Conservation (phyloP, 92 coral and sea anemone species). For the Zoanthus sansibaricus region DNA sequence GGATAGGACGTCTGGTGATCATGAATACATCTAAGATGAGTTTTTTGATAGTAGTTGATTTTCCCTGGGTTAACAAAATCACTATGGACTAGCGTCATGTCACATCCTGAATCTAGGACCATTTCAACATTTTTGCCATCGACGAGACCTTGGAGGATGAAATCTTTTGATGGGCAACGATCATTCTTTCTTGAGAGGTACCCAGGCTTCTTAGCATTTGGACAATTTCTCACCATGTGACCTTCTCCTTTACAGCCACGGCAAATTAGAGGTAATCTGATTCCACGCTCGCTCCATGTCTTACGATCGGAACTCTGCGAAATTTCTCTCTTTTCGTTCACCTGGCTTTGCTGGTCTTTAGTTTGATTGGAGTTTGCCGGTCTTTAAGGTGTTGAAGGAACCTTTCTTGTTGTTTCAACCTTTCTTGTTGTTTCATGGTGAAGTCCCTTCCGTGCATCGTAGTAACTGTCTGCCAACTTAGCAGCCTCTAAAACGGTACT, state of each 20-base stretch:
- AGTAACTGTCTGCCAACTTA: constrained; percentile 40
- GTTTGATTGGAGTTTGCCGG: neutral
- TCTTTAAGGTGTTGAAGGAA: neutral
- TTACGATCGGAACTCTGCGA: constrained; percentile 2
- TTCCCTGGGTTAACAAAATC: constrained; percentile 44
- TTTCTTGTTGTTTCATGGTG: neutral
- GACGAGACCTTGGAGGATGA: constrained; percentile 31
- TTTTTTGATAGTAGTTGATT: constrained; percentile 14
- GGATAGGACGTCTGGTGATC: constrained; percentile 52
- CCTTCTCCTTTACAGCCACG: constrained; percentile 29
- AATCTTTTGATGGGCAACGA: constrained; percentile 34
- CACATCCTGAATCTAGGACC: constrained; percentile 49
- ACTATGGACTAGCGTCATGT: constrained; percentile 54
- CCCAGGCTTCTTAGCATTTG: constrained; percentile 20
- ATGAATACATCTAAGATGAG: constrained; percentile 50
- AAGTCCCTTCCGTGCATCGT: constrained; percentile 36
- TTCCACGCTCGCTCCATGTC: constrained; percentile 4
- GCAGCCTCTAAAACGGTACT: constrained; percentile 32
- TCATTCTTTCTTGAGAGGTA: constrained; percentile 35
- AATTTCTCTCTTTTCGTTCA: neutral
- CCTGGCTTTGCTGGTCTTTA: constrained; percentile 2
- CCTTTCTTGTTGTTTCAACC: neutral
- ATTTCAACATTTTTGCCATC: constrained; percentile 41
- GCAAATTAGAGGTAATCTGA: neutral
- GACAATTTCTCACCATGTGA: constrained; percentile 37